Conservation (phyloP, 2,888 invertebrate species). For the Colostygia pectinataria region DNA sequence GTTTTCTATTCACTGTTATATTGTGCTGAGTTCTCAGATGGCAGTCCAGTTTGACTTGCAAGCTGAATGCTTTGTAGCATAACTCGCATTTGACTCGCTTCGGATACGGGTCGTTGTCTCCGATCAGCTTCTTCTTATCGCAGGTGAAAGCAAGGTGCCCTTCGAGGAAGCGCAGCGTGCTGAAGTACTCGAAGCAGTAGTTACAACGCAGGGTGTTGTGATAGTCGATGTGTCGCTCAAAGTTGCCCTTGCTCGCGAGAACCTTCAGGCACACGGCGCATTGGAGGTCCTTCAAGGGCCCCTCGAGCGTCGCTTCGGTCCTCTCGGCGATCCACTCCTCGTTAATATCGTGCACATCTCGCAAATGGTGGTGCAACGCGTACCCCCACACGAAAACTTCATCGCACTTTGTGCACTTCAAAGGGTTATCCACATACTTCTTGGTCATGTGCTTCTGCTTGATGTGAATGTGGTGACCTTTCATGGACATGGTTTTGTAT, state of each 20-base stretch:
- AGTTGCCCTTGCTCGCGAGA: conserved; percentile 75
- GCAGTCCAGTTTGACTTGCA: conserved; percentile 77
- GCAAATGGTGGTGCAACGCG: conserved; percentile 70
- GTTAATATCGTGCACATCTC: conserved; percentile 63
- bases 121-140: conserved; percentile 69
- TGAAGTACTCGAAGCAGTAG: conserved; percentile 77
- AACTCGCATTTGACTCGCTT: conserved; percentile 71
- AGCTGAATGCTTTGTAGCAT: conserved; percentile 77
- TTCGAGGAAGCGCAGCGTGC: conserved; percentile 67
- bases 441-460: conserved; percentile 63
- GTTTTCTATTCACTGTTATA: conserved; percentile 54
- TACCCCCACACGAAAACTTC: conserved; percentile 69
- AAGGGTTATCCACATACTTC: conserved; percentile 67
- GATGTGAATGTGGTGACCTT: conserved; percentile 68
- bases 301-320: conserved; percentile 51
- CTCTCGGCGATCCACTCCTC: conserved; percentile 75
- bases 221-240: conserved; percentile 75
- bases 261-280: conserved; percentile 75
- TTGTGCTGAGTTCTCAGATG: conserved; percentile 70
- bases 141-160: conserved; percentile 74
- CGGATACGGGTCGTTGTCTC: conserved; percentile 68
- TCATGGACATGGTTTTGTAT: conserved; percentile 67
- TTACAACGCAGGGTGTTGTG: conserved; percentile 77
- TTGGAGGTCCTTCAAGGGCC: conserved; percentile 70
- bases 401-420: conserved; percentile 69